Evolutionary conservation across 2,113 vertebrate species (phyloP).

Genomic region (Protomyctophum bolini): DNA sequence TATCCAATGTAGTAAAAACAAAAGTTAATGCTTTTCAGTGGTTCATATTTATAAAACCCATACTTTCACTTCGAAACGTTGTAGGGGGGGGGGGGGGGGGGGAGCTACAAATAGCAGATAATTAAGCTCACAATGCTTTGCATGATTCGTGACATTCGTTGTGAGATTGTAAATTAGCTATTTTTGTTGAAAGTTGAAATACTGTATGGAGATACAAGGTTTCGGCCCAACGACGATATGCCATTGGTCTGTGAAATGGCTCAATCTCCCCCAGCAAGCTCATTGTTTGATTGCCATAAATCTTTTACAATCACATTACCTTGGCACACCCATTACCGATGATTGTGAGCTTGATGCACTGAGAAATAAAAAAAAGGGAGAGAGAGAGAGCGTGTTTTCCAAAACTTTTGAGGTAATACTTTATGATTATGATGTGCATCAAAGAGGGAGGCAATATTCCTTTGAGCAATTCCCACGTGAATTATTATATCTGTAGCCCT

Average conservation of each 20-base stretch:
- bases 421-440: conserved; percentile 4
- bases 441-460: conserved; percentile 3
- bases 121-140: neutral
- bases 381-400: conserved; percentile 8
- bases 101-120: neutral
- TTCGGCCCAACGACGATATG: neutral
- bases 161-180: neutral
- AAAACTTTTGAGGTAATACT: conserved; percentile 15
- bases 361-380: conserved; percentile 24
- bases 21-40: no score
- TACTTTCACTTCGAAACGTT: neutral
- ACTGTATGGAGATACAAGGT: no score
- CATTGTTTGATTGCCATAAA: conserved; percentile 72
- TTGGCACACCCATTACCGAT: conserved; percentile 52
- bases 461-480: neutral
- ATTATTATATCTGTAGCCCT: neutral
- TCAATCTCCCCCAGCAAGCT: conserved; percentile 53
- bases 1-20: no score
- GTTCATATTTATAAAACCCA: no score
- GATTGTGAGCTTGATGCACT: conserved; percentile 34
- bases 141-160: neutral
- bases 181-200: no score
- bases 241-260: conserved; percentile 70
- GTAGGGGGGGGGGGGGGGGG: neutral
- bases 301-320: conserved; percentile 67